Evolutionary conservation across 2,113 vertebrate species (phyloP), one percentile per base, ranked within the genome.

Genomic region (Gambusia holbrooki): DNA sequence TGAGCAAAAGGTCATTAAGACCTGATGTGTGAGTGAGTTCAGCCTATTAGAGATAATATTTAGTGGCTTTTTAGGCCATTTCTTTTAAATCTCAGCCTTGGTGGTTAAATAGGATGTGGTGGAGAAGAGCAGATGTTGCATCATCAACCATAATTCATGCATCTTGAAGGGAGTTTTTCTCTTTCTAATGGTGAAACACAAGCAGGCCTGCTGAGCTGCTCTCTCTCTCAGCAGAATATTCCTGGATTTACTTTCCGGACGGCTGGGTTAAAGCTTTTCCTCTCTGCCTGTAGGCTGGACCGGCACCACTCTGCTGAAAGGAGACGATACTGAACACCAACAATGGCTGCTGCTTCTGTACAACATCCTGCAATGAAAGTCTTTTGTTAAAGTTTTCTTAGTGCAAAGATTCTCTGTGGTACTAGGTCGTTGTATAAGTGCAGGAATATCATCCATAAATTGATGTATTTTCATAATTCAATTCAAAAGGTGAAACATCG

Each of bases 171-270:
- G 25, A 63, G 58, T 28, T 4, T 32, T 54, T 62, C 25, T 8
- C 5, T 22, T 29, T 25, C 0, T 2, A 42, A 29, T n/a, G n/a
- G 73, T 71, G 27, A 81, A 82, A 81, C 61, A 66, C 62, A 76
- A 71, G 74, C 80, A 3, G 69, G 15, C 71, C 69, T 70, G 81
- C 81, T 90, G 84, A 83, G 73, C 29, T 77, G 67, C 65, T 81
- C 62, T 78, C 40, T 27, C 27, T 77, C 82, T 80, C 62, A 66
- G 69, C 64, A 83, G 65, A 66, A 78, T 83, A 73, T 90, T 92
- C 88, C 70, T 78, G 83, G 88, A 82, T 89, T 92, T 87, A 87
- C 81, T 82, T 83, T 86, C 87, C 84, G 88, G 83, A 86, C 75
- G 54, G 54, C 82, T 75, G 37, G 72, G 80, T 83, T 80, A 75